A percentile compares a stretch with the other conserved stretches of the same genome.
Conservation (phyloP, 2,113 vertebrate species). For the Lasiurus cinereus region DNA sequence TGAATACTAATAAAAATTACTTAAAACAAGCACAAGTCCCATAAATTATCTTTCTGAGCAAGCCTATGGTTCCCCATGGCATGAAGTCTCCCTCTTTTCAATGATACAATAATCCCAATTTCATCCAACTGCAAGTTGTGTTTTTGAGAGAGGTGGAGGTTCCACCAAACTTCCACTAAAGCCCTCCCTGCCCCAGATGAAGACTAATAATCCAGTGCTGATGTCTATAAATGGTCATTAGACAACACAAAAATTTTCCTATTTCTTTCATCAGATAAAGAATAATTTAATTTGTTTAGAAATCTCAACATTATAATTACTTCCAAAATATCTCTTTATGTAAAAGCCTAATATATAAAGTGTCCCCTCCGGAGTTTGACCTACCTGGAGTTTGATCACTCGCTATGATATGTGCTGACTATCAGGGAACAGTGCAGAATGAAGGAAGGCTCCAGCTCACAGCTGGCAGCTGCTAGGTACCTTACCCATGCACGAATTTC, state of each 20-base stretch:
- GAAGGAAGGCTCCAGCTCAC: too few relatives aligned
- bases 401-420: too few relatives aligned
- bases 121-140: neutral
- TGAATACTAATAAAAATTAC: neutral
- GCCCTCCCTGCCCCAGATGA: neutral
- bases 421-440: too few relatives aligned
- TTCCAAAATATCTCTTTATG: neutral
- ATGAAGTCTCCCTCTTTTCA: neutral
- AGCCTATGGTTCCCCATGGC: neutral
- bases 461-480: too few relatives aligned
- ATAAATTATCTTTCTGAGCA: neutral
- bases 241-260: neutral
- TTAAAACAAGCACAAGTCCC: neutral
- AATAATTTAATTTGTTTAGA: neutral
- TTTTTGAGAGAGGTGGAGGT: neutral
- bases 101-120: neutral
- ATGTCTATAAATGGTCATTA: neutral
- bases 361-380: too few relatives aligned
- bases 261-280: neutral
- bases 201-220: neutral
- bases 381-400: too few relatives aligned
- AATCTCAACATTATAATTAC: neutral
- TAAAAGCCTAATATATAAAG: too few relatives aligned
- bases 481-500: too few relatives aligned
- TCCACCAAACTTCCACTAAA: neutral